Base-by-base conservation (phyloP, 2,797 vertebrate genomes). In the Semaprochilodus insignis region DNA sequence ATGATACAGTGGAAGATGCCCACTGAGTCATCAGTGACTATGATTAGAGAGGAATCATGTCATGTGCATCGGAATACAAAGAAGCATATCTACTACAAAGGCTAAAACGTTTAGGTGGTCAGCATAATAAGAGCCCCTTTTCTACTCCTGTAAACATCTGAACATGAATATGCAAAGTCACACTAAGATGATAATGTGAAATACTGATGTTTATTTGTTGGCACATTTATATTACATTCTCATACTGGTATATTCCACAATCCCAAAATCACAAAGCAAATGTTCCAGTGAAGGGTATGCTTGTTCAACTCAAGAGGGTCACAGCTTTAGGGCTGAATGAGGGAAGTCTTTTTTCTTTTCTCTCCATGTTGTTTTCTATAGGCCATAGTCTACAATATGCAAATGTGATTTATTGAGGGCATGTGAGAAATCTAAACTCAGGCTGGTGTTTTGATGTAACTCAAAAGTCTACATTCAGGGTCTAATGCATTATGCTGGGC, bases 171-270 rank as follows among this genome's bases (percentile, higher is more conserved):
- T n/a, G 21, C 0, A 77, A 74, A 72, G 25, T 23, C 60, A 69
- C 40, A 74, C 34, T 51, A 40, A 72, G 34, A 65, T 65, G 60
- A 11, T 25, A 85, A 80, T 90, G 91, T 95, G 94, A 96, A 95
- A 96, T 95, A 96, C 95, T 96, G 94, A 93, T 95, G 91, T 96
- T 96, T 95, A 95, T 95, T 95, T 94, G 91, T 96, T 96, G 95
- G 95, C 95, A 96, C 95, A 94, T 94, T 94, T 94, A 95, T 94
- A 94, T 94, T 95, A 96, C 95, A 96, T 94, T 93, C 91, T 93
- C 89, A 80, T 89, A 87, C 93, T 92, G 92, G 89, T 92, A 93
- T 91, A 94, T 92, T 93, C 92, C 91, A 94, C 90, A 93, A 91
- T 95, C 92, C 91, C 89, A 66, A 93, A 93, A 93, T 89, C 90